These are phyloP conservation scores for Tubulanus polymorphus DNA, from an alignment of 2,888 invertebrate species.

Conservation along the genomic window DNA sequence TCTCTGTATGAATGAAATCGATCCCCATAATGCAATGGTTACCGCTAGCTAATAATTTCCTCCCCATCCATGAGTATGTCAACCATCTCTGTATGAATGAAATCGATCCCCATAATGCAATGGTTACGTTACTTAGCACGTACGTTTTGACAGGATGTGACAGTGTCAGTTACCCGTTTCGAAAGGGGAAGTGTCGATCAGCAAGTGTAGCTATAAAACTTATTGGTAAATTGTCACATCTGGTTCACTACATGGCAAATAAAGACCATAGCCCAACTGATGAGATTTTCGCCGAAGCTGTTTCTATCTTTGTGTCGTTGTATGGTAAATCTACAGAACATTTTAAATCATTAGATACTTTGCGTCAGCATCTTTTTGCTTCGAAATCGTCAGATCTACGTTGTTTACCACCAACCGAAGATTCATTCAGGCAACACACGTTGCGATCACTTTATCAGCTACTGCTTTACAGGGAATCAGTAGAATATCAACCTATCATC, in stretches of 20 bases:
- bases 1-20: background rate
- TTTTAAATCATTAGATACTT: background rate
- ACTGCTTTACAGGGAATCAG: too few relatives aligned
- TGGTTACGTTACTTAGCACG: background rate
- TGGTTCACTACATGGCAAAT: background rate
- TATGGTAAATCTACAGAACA: background rate
- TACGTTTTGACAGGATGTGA: slow-evolving; percentile 4
- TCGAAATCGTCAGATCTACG: background rate
- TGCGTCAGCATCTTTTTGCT: background rate
- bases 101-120: background rate
- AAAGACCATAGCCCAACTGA: too few relatives aligned
- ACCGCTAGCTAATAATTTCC: background rate
- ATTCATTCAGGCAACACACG: background rate
- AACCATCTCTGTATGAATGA: background rate
- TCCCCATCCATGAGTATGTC: background rate
- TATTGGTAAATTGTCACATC: background rate
- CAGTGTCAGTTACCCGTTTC: background rate
- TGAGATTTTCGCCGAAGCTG: background rate
- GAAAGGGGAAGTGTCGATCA: background rate
- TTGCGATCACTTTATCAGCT: background rate
- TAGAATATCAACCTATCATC: too few relatives aligned
- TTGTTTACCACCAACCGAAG: background rate
- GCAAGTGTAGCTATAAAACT: background rate
- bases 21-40: background rate
- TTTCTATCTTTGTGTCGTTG: background rate